Conservation (phyloP, 2,888 invertebrate genomes). For the Xestoiulus laeticollis region DNA sequence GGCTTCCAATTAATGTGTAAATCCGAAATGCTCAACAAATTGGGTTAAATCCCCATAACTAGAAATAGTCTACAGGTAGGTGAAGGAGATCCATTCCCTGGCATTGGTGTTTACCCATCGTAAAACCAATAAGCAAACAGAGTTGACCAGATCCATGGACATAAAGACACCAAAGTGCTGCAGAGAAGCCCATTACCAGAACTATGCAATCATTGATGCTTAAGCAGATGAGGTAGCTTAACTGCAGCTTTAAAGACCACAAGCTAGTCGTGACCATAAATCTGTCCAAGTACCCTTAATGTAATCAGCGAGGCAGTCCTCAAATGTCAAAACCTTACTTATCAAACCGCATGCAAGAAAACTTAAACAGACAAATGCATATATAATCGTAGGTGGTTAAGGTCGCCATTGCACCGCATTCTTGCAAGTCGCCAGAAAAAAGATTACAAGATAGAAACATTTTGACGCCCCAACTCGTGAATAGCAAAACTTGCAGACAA, state of each 20-base stretch:
- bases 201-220: background rate
- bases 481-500: background rate
- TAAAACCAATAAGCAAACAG: too few relatives aligned
- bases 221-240: background rate
- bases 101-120: too few relatives aligned
- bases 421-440: background rate
- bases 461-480: constrained; percentile 11
- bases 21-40: background rate
- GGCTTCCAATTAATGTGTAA: background rate
- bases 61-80: too few relatives aligned
- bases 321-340: background rate
- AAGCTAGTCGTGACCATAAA: too few relatives aligned
- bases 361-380: background rate
- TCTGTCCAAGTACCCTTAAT: background rate
- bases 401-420: background rate
- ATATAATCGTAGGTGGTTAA: constrained; percentile 31
- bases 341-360: background rate
- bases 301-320: background rate
- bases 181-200: background rate
- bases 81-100: too few relatives aligned
- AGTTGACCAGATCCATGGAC: background rate
- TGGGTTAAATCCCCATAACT: background rate
- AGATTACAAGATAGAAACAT: background rate
- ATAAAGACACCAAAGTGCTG: background rate
- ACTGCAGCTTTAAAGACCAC: background rate